A percentile compares a stretch with the other conserved stretches of the same genome.
Evolutionary conservation across 2,113 vertebrate species (phyloP).

Genomic region (Cynopterus brachyotis): DNA sequence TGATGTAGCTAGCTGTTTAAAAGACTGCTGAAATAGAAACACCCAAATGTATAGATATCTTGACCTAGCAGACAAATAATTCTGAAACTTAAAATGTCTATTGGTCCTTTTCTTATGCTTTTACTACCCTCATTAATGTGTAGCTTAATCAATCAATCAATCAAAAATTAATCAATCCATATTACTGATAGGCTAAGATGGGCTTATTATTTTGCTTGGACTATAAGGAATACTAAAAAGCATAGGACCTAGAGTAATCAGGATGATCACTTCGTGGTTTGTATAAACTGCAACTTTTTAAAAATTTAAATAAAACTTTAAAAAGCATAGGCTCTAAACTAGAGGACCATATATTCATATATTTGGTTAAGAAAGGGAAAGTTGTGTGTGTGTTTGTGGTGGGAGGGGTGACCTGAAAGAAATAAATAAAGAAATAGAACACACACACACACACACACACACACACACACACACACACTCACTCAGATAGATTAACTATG

Average conservation of each 20-base stretch:
- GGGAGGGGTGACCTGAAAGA: not conserved
- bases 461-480: not conserved
- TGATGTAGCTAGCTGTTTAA: not conserved
- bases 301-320: too few species aligned
- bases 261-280: too few species aligned
- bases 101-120: not conserved
- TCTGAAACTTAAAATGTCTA: not conserved
- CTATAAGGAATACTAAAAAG: not conserved
- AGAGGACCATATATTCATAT: not conserved
- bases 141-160: not conserved
- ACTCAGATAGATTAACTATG: not conserved
- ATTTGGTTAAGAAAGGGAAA: not conserved
- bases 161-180: not conserved
- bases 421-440: not conserved
- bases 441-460: not conserved
- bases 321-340: not conserved
- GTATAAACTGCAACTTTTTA: too few species aligned
- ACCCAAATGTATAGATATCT: not conserved
- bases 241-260: not conserved
- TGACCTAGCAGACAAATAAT: not conserved
- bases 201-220: not conserved
- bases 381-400: not conserved
- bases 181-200: not conserved
- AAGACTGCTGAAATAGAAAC: constrained; percentile 15
- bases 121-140: not conserved